A percentile compares a stretch with the other conserved stretches of the same genome.
phyloP scores from a whole-genome alignment of 1,140 invertebrate genomes.

The Hyles vespertilio region DNA sequence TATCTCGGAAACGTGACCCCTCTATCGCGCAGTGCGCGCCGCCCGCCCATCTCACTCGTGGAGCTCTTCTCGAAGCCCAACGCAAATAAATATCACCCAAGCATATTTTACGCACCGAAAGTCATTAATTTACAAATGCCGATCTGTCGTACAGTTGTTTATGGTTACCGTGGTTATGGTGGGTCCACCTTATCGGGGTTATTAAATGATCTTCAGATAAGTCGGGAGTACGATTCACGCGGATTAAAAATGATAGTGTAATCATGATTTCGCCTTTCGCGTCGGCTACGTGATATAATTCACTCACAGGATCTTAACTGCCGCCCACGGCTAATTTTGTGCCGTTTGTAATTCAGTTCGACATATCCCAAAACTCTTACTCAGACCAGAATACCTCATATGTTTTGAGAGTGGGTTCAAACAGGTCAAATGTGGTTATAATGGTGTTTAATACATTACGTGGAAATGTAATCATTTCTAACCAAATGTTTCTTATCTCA shows the following conservation, averaged over 20 bases:
- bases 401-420: too few relatives aligned
- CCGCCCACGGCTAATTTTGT: too few relatives aligned
- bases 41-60: conserved; percentile 50
- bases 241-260: conserved; percentile 7
- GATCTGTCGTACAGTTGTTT: conserved; percentile 54
- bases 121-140: conserved; percentile 56
- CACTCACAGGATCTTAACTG: not conserved
- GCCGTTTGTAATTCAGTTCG: too few relatives aligned
- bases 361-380: too few relatives aligned
- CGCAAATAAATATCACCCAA: conserved; percentile 50
- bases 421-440: too few relatives aligned
- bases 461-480: too few relatives aligned
- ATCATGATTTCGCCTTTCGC: not conserved
- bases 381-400: too few relatives aligned
- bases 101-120: conserved; percentile 35
- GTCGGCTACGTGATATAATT: not conserved
- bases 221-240: conserved; percentile 17
- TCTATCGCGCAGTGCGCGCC: conserved; percentile 36
- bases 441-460: too few relatives aligned
- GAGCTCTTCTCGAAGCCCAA: conserved; percentile 38
- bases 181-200: conserved; percentile 54
- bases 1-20: conserved; percentile 61
- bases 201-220: conserved; percentile 61
- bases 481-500: conserved; percentile 7
- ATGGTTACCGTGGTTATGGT: conserved; percentile 31